Evolutionary conservation across 2,888 invertebrate species (phyloP), one percentile per base, ranked within the genome.

Genomic region (Xestia rhomboidea): DNA sequence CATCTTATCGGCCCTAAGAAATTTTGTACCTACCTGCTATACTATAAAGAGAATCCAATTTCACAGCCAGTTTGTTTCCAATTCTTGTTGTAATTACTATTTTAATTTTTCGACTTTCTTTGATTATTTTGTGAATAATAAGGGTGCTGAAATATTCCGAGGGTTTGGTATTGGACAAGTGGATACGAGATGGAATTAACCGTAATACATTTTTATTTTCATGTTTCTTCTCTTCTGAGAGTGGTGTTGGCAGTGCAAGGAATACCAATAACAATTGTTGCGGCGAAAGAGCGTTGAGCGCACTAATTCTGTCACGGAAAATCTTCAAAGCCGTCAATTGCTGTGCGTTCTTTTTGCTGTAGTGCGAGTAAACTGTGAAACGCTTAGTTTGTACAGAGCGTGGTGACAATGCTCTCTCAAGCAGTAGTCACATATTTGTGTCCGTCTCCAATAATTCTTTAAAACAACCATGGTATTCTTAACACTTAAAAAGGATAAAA

Each of bases 31-130:
- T 60, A 41, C 10, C 18, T 67, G 30, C n/a, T 24, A 13, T 51
- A 70, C 51, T 78, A 84, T 82, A 68, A 84, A 82, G 30, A 64
- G 30, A 85, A 82, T 30, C 24, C 70, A 88, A 88, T 88, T 88
- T 89, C 89, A 88, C 77, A 82, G 81, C 73, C 67, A 77, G 73
- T 86, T 83, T 49, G 51, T 67, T 88, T 82, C 24, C 54, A 86
- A 81, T 68, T 75, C 8, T 44, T 68, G 8, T 51, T 30, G 30
- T 38, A 74, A 73, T 63, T 7, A 70, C 54, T 64, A 60, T 67
- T 34, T 24, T n/a, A 44, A 49, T 15, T 69, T 11, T 3, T 69
- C 15, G 5, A 27, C 57, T 62, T 49, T 21, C 10, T 44, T 34
- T 46, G 18, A 30, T 41, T 73, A 11, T n/a, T 57, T 66, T 18